phyloP scores from a whole-genome alignment of 2,888 invertebrate genomes.

The Sinopyrophorus schimmeli region DNA sequence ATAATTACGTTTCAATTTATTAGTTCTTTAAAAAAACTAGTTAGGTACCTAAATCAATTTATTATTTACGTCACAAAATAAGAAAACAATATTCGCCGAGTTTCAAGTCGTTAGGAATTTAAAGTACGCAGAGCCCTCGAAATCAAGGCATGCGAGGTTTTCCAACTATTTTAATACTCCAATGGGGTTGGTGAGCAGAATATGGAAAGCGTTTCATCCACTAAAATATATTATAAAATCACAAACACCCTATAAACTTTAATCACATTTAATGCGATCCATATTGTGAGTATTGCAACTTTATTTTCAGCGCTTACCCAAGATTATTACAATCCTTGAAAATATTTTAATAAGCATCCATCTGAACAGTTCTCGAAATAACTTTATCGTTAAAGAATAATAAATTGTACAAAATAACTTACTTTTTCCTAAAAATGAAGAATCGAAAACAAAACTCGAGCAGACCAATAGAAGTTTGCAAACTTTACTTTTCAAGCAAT shows the following conservation, averaged over 20 bases:
- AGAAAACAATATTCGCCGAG: constrained; percentile 13
- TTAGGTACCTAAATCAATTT: too few relatives aligned
- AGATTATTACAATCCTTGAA: too few relatives aligned
- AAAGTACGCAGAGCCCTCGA: constrained; percentile 24
- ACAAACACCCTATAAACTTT: constrained; percentile 17
- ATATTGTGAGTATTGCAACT: constrained; percentile 1
- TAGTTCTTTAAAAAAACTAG: not conserved
- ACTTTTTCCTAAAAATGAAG: not conserved
- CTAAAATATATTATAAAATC: constrained; percentile 27
- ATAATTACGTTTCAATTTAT: too few relatives aligned
- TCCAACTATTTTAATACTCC: constrained; percentile 32
- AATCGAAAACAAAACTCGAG: constrained; percentile 6
- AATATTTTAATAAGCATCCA: too few relatives aligned
- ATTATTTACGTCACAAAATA: not conserved
- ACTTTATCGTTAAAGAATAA: too few relatives aligned
- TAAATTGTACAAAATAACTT: not conserved
- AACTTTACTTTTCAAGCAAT: not conserved
- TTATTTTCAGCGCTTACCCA: constrained; percentile 2
- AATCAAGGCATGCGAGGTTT: constrained; percentile 29
- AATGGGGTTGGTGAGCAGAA: constrained; percentile 21
- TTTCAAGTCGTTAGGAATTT: constrained; percentile 17
- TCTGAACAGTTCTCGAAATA: too few relatives aligned
- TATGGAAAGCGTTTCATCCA: constrained; percentile 19
- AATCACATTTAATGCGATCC: constrained; percentile 8
- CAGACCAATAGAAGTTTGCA: not conserved